Evolutionary conservation across 2,888 invertebrate genomes (phyloP), one percentile per base, ranked within the genome.

Genomic region (Clitarchus hookeri): DNA sequence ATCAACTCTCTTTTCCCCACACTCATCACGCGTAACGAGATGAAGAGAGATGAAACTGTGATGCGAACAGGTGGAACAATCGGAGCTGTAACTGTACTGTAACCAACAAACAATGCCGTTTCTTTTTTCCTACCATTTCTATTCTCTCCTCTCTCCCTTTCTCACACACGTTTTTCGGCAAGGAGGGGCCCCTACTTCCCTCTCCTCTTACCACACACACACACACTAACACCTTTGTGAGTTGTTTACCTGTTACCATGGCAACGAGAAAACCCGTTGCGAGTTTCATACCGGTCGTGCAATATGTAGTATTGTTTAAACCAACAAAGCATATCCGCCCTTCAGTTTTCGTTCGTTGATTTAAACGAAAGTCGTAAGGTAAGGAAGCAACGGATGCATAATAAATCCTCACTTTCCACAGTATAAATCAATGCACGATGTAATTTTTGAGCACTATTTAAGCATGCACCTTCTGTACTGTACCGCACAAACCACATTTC

Each of bases 171-270:
- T 36, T 36, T 36, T 36, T 36, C 36, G 36, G 36, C 1, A 36
- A 36, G 36, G 36, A 36, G 36, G 36, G 36, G 36, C 65, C 23
- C n/a, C 65, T 23, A n/a, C n/a, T 23, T 65, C 19, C 65, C 16
- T 23, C 65, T 19, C 19, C 65, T n/a, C 0, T 0, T 16, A 6
- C 1, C 23, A 16, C 19, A 0, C 65, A 16, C 19, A 0, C 65
- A 65, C 19, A n/a, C 65, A n/a, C 65, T 23, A 19, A 65, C 0
- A 19, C 11, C 79, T 23, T 11, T 27, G 36, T 82, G 82, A 27
- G 82, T 82, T 82, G 82, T 82, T 82, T 82, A 82, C 82, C 36
- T 25, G 82, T 82, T 27, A 23, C 82, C 44, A 82, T 82, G 23
- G 82, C 82, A 36, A 82, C 82, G 16, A 23, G 82, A 36, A 23